Conservation (phyloP, 1,140 invertebrate species). For the Formica exsecta region DNA sequence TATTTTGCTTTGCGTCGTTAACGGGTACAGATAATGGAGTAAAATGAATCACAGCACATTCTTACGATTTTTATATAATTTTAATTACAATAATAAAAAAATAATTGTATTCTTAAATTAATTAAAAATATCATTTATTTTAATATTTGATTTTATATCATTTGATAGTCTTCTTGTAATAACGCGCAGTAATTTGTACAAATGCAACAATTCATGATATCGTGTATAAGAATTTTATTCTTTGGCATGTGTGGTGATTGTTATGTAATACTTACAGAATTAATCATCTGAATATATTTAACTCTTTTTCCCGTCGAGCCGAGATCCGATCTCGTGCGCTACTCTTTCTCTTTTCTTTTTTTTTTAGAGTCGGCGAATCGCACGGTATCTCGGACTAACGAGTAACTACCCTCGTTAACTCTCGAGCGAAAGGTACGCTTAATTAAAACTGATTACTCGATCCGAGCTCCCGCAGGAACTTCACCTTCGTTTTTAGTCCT, state of each 20-base stretch:
- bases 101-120: not conserved
- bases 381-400: conserved; percentile 69
- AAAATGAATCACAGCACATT: not conserved
- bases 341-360: not conserved
- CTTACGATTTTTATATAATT: not conserved
- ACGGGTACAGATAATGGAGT: not conserved
- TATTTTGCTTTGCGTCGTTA: not conserved
- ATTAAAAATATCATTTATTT: not conserved
- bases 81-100: not conserved
- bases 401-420: conserved; percentile 75
- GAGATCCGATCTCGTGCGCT: conserved; percentile 51
- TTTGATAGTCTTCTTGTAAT: too few species aligned
- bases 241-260: not conserved
- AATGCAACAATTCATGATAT: not conserved
- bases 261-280: conserved; percentile 57
- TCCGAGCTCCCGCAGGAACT: conserved; percentile 60
- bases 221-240: not conserved
- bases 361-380: conserved; percentile 54
- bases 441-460: conserved; percentile 76
- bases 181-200: not conserved
- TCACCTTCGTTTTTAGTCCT: conserved; percentile 62
- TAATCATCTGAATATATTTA: conserved; percentile 42
- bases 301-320: conserved; percentile 11
- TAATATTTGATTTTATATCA: not conserved
- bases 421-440: conserved; percentile 69